Evolutionary conservation across 2,113 vertebrate genomes (phyloP).

Genomic region (Meleagris gallopavo): DNA sequence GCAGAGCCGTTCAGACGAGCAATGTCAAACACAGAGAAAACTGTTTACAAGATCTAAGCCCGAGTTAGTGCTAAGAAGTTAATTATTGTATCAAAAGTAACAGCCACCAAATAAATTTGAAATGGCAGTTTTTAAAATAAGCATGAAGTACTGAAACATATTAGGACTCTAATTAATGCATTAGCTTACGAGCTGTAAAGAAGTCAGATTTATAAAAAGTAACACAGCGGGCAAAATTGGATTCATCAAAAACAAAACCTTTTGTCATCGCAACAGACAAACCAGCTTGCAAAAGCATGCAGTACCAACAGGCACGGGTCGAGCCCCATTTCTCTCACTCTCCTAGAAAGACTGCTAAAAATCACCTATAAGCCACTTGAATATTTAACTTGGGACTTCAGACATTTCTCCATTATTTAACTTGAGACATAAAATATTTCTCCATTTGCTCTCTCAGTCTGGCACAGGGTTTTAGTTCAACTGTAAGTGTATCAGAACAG

Average conservation of each 20-base stretch:
- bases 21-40: constrained; percentile 1
- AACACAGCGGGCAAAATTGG: not conserved
- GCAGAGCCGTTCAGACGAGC: not conserved
- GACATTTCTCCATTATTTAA: not conserved
- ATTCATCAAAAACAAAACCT: not conserved
- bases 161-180: not conserved
- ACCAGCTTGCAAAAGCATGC: not conserved
- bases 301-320: not conserved
- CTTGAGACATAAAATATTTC: not conserved
- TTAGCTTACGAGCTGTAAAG: not conserved
- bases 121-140: not conserved
- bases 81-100: constrained; percentile 8
- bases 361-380: constrained; percentile 1
- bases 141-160: not conserved
- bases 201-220: not conserved
- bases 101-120: not conserved
- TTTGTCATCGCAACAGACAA: not conserved
- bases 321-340: not conserved
- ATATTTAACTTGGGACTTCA: not conserved
- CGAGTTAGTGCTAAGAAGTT: not conserved
- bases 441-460: not conserved
- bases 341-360: not conserved
- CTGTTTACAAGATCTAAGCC: not conserved
- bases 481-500: not conserved
- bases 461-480: not conserved